A percentile compares a stretch with the other conserved stretches of the same genome.
These are phyloP conservation scores for Hapalemur alaotrensis DNA, from an alignment of 2,797 vertebrate genomes.

Conservation along the genomic window DNA sequence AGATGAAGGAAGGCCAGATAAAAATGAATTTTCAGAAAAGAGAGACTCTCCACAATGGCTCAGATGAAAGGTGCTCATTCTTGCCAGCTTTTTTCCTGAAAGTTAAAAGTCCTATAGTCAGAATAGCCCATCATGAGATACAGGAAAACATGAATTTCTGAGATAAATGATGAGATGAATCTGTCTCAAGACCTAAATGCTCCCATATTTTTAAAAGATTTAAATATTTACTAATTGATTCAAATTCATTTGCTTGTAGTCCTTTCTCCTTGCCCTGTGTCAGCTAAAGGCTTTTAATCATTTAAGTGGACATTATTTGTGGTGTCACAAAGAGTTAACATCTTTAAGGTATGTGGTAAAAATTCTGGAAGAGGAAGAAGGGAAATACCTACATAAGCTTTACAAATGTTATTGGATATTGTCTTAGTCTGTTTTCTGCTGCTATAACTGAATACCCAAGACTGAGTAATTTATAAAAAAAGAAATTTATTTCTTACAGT, in stretches of 20 bases:
- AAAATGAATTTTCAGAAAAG: conserved; percentile 45
- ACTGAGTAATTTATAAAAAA: neutral
- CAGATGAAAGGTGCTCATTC: neutral
- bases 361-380: conserved; percentile 3
- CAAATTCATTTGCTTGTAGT: neutral
- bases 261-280: neutral
- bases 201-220: conserved; percentile 4
- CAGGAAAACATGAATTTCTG: neutral
- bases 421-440: neutral
- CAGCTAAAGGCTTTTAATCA: neutral
- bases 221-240: conserved; percentile 31
- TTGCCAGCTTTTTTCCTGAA: conserved; percentile 2
- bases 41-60: neutral
- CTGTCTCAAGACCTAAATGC: neutral
- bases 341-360: conserved; percentile 4
- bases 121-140: neutral
- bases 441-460: neutral
- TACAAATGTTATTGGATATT: conserved; percentile 3
- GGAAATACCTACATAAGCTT: neutral
- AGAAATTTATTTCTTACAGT: neutral
- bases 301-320: neutral
- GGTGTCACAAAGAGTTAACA: neutral
- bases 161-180: neutral
- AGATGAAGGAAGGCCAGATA: conserved; percentile 10
- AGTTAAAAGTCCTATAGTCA: neutral